phyloP scores from a whole-genome alignment of 2,797 vertebrate species.

The Pangasius krempfi region DNA sequence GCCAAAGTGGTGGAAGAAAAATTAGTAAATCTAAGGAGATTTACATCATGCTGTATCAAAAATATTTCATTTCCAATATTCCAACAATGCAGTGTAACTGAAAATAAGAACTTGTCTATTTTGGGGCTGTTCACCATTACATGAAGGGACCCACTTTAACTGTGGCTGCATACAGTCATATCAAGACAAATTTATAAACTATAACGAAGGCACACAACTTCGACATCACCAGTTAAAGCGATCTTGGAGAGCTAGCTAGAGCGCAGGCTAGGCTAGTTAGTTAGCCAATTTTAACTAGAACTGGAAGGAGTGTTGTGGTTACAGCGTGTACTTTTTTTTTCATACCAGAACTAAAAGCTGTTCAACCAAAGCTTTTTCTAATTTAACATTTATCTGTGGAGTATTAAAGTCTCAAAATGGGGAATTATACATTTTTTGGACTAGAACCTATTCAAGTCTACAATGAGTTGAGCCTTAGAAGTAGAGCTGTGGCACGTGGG shows the following conservation, averaged over 20 bases:
- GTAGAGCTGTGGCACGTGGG: background rate
- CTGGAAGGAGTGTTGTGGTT: background rate
- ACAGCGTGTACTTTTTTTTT: background rate
- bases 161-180: background rate
- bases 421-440: background rate
- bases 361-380: background rate
- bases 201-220: background rate
- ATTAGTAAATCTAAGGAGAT: background rate
- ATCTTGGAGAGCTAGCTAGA: background rate
- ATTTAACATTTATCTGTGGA: background rate
- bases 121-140: background rate
- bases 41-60: background rate
- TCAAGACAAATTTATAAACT: background rate
- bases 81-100: background rate
- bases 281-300: background rate
- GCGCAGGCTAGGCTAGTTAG: background rate
- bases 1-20: background rate
- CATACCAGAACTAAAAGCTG: background rate
- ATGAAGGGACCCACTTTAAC: background rate
- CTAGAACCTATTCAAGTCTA: background rate
- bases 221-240: background rate
- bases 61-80: background rate
- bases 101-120: background rate
- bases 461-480: background rate
- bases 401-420: background rate